A percentile compares a stretch with the other conserved stretches of the same genome.
These are phyloP conservation scores for Lepus europaeus DNA, from an alignment of 2,113 vertebrate species.

Conservation along the genomic window DNA sequence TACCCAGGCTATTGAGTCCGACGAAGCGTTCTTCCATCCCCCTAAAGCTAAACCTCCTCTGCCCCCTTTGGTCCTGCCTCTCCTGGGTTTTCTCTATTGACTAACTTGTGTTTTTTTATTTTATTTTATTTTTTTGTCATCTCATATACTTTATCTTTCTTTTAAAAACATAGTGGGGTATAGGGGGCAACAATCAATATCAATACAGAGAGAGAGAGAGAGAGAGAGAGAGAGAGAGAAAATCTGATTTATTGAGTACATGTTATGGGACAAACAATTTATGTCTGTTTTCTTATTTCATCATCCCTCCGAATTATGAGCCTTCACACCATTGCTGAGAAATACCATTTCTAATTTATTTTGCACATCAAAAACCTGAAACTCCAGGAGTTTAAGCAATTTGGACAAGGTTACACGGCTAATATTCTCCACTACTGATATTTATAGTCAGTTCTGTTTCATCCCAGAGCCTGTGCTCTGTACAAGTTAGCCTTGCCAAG, in stretches of 20 bases:
- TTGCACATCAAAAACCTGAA: conserved; percentile 9
- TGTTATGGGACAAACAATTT: neutral
- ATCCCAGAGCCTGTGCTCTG: neutral
- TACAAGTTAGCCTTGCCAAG: neutral
- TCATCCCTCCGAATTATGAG: neutral
- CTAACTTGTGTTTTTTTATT: neutral
- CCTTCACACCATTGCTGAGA: neutral
- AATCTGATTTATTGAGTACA: neutral
- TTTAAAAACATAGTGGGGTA: neutral
- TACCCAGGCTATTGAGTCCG: neutral
- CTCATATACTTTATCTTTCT: neutral
- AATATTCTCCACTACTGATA: neutral
- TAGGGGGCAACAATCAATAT: neutral
- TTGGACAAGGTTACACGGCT: neutral
- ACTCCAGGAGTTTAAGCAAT: conserved; percentile 25
- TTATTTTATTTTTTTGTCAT: neutral
- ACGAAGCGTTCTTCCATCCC: too few relatives aligned
- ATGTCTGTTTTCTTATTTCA: conserved; percentile 7
- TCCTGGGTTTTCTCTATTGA: neutral
- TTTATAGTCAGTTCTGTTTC: conserved; percentile 33
- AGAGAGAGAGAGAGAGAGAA: neutral
- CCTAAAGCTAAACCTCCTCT: neutral
- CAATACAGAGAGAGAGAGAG: neutral
- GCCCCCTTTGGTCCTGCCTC: accelerated
- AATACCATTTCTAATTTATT: conserved; percentile 44